Evolutionary conservation across 1,140 invertebrate species (phyloP).

Genomic region (Tigriopus japonicus): DNA sequence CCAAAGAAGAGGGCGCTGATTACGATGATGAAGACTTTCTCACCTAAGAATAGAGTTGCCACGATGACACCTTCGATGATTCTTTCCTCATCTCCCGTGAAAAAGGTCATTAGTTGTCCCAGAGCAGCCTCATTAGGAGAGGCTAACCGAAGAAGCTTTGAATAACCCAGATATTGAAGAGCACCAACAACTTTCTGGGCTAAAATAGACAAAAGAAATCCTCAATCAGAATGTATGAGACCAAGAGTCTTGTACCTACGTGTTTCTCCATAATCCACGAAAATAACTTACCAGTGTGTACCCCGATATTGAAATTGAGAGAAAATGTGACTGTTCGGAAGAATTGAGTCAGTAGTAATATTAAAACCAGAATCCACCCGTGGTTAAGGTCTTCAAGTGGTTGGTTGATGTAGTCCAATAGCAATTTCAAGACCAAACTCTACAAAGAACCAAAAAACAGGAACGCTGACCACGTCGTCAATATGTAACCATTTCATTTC

Average conservation of each 20-base stretch:
- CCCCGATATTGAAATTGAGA: constrained; percentile 2
- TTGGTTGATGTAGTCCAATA: constrained; percentile 18
- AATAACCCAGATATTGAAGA: constrained; percentile 20
- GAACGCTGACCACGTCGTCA: not conserved
- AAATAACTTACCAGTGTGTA: not conserved
- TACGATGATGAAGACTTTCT: too few relatives aligned
- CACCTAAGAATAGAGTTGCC: constrained; percentile 18
- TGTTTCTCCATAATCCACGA: too few relatives aligned
- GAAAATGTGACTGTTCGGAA: constrained; percentile 18
- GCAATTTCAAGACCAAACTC: constrained; percentile 17
- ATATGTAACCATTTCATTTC: not conserved
- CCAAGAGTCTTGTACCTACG: too few relatives aligned
- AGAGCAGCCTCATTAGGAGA: constrained; percentile 19
- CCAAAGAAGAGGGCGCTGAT: too few relatives aligned
- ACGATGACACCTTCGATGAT: constrained; percentile 20
- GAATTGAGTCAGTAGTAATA: constrained; percentile 16
- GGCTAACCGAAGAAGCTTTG: constrained; percentile 19
- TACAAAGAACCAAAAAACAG: constrained; percentile 9
- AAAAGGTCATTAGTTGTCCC: constrained; percentile 20
- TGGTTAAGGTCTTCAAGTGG: constrained; percentile 14
- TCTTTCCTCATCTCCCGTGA: constrained; percentile 21
- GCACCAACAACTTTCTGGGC: constrained; percentile 8
- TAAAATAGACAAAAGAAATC: too few relatives aligned
- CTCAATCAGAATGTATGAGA: too few relatives aligned
- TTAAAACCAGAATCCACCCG: constrained; percentile 16